Conservation (phyloP, 2,113 vertebrate species). For the Callochromis pleurospilus region DNA sequence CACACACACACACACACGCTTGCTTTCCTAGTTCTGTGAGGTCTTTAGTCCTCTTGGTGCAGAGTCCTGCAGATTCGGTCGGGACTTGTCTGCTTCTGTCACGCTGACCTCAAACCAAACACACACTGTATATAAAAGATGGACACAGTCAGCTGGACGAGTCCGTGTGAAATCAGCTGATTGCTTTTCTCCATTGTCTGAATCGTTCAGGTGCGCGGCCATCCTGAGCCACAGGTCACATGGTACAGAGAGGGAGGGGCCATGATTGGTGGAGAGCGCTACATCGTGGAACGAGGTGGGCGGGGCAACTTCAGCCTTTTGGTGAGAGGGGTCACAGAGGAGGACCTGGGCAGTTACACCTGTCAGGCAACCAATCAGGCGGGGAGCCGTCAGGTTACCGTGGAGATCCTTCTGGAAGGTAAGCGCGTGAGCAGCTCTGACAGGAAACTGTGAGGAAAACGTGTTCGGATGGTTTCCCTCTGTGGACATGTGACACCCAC, state of each 20-base stretch:
- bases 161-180: neutral
- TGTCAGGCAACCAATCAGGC: conserved; percentile 82
- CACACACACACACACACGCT: accelerated
- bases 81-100: neutral
- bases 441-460: neutral
- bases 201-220: conserved; percentile 78
- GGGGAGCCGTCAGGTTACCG: conserved; percentile 82
- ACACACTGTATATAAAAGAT: neutral
- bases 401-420: conserved; percentile 89
- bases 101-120: neutral
- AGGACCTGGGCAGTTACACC: conserved; percentile 83
- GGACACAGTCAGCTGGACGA: neutral
- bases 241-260: conserved; percentile 83
- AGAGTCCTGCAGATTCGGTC: neutral
- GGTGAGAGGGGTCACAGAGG: conserved; percentile 71
- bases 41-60: neutral
- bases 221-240: conserved; percentile 82
- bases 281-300: conserved; percentile 57
- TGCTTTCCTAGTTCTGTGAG: neutral
- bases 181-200: neutral
- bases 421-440: neutral
- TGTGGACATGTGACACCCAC: neutral
- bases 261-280: conserved; percentile 71
- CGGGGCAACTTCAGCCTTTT: conserved; percentile 82
- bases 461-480: neutral